Conservation (phyloP, 1,140 invertebrate genomes). For the Parasteatoda tepidariorum region DNA sequence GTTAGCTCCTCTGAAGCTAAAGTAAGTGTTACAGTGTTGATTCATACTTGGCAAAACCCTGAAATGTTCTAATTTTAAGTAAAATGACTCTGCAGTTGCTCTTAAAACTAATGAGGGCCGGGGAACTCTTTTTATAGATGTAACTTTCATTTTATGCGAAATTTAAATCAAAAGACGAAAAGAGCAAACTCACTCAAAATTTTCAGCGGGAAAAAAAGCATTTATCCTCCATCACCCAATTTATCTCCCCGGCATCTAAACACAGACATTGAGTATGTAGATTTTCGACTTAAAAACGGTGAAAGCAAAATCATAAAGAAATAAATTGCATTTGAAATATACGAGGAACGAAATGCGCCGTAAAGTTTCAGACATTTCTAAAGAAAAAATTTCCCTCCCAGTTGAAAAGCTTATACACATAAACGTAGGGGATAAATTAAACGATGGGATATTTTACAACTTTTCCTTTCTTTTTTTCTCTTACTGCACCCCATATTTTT, state of each 20-base stretch:
- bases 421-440: slow-evolving; percentile 34
- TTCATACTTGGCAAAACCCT: too few relatives aligned
- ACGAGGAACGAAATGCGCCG: background rate
- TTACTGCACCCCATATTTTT: background rate
- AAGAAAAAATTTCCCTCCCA: background rate
- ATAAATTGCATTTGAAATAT: slow-evolving; percentile 22
- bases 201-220: too few relatives aligned
- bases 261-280: slow-evolving; percentile 8
- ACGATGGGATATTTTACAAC: slow-evolving; percentile 32
- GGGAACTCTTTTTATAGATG: too few relatives aligned
- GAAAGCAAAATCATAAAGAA: background rate
- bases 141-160: too few relatives aligned
- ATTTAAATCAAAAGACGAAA: too few relatives aligned
- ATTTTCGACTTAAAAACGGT: slow-evolving; percentile 1
- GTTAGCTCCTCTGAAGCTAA: too few relatives aligned
- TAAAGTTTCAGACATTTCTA: slow-evolving; percentile 25
- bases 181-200: too few relatives aligned
- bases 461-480: slow-evolving; percentile 4
- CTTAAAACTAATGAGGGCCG: too few relatives aligned
- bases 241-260: background rate
- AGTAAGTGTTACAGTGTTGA: too few relatives aligned
- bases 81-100: too few relatives aligned
- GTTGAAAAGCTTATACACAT: background rate
- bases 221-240: background rate
- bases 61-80: too few relatives aligned